phyloP scores from a whole-genome alignment of 2,113 vertebrate genomes.

The Melanostigma gelatinosum region DNA sequence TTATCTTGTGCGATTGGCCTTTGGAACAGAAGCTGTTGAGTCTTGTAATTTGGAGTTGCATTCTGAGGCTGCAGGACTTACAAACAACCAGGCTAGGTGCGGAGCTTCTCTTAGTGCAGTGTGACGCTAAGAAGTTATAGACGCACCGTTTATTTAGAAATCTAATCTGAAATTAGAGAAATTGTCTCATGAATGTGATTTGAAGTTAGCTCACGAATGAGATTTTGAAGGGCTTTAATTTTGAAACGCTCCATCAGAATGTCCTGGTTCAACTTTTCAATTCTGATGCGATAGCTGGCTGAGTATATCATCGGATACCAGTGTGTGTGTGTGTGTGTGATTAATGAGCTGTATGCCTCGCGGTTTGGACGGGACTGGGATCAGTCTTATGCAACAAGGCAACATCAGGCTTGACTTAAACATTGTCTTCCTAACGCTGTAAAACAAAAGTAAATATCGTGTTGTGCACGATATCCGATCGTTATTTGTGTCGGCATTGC shows the following conservation, averaged over 20 bases:
- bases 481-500: too few species aligned
- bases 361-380: not conserved
- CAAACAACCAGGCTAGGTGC: not conserved
- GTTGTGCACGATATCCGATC: not conserved
- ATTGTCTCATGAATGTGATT: too few species aligned
- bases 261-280: too few species aligned
- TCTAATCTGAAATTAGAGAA: too few species aligned
- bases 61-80: not conserved
- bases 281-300: not conserved
- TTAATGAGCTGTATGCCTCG: not conserved
- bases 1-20: conserved; percentile 40
- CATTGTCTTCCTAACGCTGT: not conserved
- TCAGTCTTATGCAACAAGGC: not conserved
- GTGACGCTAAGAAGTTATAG: conserved; percentile 7
- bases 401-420: not conserved
- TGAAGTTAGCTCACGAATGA: too few species aligned
- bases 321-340: not conserved
- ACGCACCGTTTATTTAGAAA: not conserved
- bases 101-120: not conserved
- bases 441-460: not conserved
- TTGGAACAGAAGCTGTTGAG: conserved; percentile 1
- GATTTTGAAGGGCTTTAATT: too few species aligned
- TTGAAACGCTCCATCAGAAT: too few species aligned
- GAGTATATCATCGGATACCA: not conserved
- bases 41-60: conserved; percentile 4